Evolutionary conservation across 2,797 vertebrate genomes (phyloP).

Genomic region (Chiroxiphia lanceolata): DNA sequence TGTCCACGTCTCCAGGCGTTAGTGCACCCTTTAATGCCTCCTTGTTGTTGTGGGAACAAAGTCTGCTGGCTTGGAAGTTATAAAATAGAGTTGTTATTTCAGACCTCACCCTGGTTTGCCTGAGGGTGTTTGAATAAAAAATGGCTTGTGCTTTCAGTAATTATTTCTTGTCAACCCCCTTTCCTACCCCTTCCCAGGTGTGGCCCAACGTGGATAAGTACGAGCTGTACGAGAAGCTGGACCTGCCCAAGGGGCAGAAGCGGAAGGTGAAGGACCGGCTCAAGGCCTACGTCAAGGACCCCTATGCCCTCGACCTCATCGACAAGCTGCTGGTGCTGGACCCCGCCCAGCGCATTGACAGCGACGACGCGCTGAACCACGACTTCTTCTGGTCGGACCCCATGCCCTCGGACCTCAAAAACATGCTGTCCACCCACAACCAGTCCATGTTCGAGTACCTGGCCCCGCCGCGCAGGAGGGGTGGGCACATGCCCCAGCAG

Average conservation of each 20-base stretch:
- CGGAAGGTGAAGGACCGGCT: slow-evolving; percentile 97
- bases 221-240: slow-evolving; percentile 95
- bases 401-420: slow-evolving; percentile 97
- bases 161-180: background rate
- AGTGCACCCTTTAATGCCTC: background rate
- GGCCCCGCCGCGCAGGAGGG: slow-evolving; percentile 89
- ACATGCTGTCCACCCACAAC: slow-evolving; percentile 98
- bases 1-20: background rate
- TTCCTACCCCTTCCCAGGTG: slow-evolving; percentile 74
- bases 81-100: background rate
- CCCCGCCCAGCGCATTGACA: slow-evolving; percentile 90
- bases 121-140: background rate
- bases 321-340: slow-evolving; percentile 95
- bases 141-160: background rate
- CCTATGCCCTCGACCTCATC: slow-evolving; percentile 92
- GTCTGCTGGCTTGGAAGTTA: background rate
- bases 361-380: slow-evolving; percentile 93
- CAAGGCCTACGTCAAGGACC: slow-evolving; percentile 96
- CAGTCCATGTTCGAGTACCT: slow-evolving; percentile 99
- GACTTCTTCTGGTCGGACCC: slow-evolving; percentile 99
- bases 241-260: slow-evolving; percentile 95
- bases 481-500: slow-evolving; percentile 94
- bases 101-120: background rate
- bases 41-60: background rate
- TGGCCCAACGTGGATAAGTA: slow-evolving; percentile 96